phyloP scores from a whole-genome alignment of 2,113 vertebrate species.

The Blennius ocellaris region DNA sequence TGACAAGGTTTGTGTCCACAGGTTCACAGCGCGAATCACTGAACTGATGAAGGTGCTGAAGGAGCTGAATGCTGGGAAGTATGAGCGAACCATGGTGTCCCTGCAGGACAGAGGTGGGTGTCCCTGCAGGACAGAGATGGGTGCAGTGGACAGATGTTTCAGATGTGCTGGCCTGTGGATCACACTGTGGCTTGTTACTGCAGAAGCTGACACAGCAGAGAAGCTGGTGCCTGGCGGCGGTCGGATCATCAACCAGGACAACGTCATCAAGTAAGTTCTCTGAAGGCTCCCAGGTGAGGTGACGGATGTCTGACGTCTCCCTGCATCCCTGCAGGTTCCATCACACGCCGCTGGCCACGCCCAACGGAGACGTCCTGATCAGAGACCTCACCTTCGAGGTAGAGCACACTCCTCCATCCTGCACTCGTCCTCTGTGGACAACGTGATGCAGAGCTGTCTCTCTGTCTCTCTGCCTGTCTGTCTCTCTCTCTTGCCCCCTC shows the following conservation, averaged over 20 bases:
- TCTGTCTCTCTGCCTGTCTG: neutral
- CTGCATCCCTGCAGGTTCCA: slow-evolving; percentile 87
- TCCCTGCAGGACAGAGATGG: no score
- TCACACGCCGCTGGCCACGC: slow-evolving; percentile 93
- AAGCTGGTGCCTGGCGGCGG: slow-evolving; percentile 91
- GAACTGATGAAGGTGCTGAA: slow-evolving; percentile 96
- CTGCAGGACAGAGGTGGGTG: slow-evolving; percentile 89
- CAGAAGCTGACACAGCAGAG: slow-evolving; percentile 78
- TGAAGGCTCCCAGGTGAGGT: no score
- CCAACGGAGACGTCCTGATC: slow-evolving; percentile 97
- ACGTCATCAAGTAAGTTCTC: slow-evolving; percentile 92
- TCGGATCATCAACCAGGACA: slow-evolving; percentile 89
- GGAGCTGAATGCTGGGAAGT: slow-evolving; percentile 94
- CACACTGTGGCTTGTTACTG: neutral
- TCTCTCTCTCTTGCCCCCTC: neutral
- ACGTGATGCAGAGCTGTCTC: neutral
- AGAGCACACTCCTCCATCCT: slow-evolving; percentile 4
- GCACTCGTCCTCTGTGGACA: no score
- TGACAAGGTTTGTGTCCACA: slow-evolving; percentile 56
- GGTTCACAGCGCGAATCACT: slow-evolving; percentile 95
- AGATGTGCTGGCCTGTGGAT: no score
- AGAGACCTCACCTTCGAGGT: slow-evolving; percentile 95
- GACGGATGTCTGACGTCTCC: neutral
- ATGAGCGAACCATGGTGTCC: slow-evolving; percentile 95
- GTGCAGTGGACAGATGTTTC: no score